Evolutionary conservation across 2,113 vertebrate genomes (phyloP), one percentile per base, ranked within the genome.

Genomic region (Merops nubicus): DNA sequence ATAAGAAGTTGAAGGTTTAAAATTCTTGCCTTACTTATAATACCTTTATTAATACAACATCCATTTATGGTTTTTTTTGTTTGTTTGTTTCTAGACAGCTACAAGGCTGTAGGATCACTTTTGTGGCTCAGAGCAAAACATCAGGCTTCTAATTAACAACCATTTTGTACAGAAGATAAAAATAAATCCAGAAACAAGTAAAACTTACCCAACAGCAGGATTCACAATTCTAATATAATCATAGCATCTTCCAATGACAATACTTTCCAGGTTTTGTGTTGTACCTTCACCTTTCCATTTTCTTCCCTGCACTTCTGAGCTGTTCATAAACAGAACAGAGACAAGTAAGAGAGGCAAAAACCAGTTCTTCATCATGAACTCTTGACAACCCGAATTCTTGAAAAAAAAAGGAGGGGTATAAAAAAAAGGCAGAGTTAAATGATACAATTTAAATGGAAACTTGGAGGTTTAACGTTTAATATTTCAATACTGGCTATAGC

Each of bases 211-310:
- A 83, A 96, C 87, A 70, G 91, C 57, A 11, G 97, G 96, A 85
- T 95, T 96, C 80, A 97, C 74, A 82, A 91, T 45, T 51, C 79
- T 78, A 17, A 89, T 85, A 85, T 98, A 98, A 29, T 98, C 97
- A 34, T 97, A 84, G 45, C 98, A 98, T 75, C 98, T 98, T 90
- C 98, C 98, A 91, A 96, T 93, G 63, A 97, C 79, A 95, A 98
- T 97, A 90, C 56, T 95, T 87, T 94, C 93, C 85, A 98, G 79
- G 34, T 97, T 96, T 40, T 12, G 85, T 11, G 83, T 97, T 69
- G 96, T 98, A 53, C 98, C 98, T 54, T 88, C 53, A 45, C 98
- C 98, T 34, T 80, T 88, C 98, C 98, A 98, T 28, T 72, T 95
- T 33, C 1, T 72, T 64, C 60, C 92, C 57, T 72, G 88, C 22